phyloP scores from a whole-genome alignment of 2,797 vertebrate species.

The Sebastes vulpes region DNA sequence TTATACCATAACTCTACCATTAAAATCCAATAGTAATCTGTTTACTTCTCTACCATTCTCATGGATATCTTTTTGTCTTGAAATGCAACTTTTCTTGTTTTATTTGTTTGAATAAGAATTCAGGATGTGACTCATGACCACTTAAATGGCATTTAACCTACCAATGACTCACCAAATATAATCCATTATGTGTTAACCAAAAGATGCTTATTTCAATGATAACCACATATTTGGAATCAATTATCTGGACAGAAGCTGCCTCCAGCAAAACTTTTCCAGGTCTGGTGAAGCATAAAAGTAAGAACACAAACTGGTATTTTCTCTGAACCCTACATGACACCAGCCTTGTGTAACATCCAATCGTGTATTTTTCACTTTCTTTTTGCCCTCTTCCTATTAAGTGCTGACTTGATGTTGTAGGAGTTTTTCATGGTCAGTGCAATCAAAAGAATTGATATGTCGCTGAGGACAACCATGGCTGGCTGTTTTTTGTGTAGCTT shows the following conservation, averaged over 20 bases:
- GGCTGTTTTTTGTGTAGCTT: background rate
- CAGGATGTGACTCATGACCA: background rate
- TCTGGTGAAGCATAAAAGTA: background rate
- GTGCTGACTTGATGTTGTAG: background rate
- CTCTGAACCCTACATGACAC: conserved; percentile 1
- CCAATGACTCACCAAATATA: background rate
- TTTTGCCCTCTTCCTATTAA: background rate
- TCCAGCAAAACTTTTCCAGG: background rate
- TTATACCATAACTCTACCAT: background rate
- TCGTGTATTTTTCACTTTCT: conserved; percentile 1
- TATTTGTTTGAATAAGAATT: background rate
- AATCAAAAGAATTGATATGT: conserved; percentile 10
- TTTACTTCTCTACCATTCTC: background rate
- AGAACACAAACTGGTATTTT: background rate
- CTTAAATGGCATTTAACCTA: background rate
- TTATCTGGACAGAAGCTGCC: background rate
- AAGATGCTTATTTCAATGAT: background rate
- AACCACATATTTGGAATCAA: background rate
- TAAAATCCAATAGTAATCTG: background rate
- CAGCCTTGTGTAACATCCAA: conserved; percentile 4
- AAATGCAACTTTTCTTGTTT: background rate
- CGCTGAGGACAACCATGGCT: background rate
- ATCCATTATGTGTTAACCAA: background rate
- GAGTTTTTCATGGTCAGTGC: conserved; percentile 2
- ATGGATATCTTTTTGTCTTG: background rate